A percentile compares a stretch with the other conserved stretches of the same genome.
phyloP scores from a whole-genome alignment of 2,888 invertebrate species.

The Listrodromus nycthemerus region DNA sequence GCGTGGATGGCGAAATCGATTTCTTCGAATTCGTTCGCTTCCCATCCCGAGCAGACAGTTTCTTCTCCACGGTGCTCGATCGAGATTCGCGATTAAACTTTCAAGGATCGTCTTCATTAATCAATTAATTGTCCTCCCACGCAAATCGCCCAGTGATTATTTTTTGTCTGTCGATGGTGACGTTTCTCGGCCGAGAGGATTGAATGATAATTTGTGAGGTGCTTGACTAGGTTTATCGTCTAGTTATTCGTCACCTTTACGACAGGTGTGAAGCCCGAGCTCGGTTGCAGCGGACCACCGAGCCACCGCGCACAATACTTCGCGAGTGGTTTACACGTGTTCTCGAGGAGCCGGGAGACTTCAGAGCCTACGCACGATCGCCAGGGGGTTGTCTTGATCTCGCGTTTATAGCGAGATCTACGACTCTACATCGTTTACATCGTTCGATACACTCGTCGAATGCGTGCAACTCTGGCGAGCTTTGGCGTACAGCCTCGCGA shows the following conservation, averaged over 20 bases:
- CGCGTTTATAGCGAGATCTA: slow-evolving; percentile 73
- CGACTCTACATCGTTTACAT: slow-evolving; percentile 75
- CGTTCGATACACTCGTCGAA: slow-evolving; percentile 63
- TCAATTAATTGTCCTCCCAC: slow-evolving; percentile 11
- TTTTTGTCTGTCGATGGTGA: not conserved
- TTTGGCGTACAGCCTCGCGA: slow-evolving; percentile 4
- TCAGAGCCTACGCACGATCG: slow-evolving; percentile 68
- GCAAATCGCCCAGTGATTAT: not conserved
- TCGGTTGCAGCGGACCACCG: slow-evolving; percentile 36
- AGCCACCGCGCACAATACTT: slow-evolving; percentile 30
- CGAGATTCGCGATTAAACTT: slow-evolving; percentile 39
- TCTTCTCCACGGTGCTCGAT: slow-evolving; percentile 29
- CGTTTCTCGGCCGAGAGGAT: slow-evolving; percentile 6
- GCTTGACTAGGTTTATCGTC: slow-evolving; percentile 34
- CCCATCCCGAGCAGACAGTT: slow-evolving; percentile 10
- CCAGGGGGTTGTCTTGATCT: slow-evolving; percentile 76
- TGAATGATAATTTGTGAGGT: slow-evolving; percentile 46
- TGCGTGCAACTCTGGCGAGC: slow-evolving; percentile 15
- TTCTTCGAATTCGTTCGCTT: slow-evolving; percentile 67
- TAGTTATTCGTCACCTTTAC: slow-evolving; percentile 52
- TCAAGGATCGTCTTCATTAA: slow-evolving; percentile 47
- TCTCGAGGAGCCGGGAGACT: slow-evolving; percentile 20
- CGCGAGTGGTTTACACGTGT: slow-evolving; percentile 58
- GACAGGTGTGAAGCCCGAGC: slow-evolving; percentile 60
- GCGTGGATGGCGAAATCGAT: slow-evolving; percentile 70